phyloP scores from a whole-genome alignment of 1,140 invertebrate species.

The Bombyx mori region DNA sequence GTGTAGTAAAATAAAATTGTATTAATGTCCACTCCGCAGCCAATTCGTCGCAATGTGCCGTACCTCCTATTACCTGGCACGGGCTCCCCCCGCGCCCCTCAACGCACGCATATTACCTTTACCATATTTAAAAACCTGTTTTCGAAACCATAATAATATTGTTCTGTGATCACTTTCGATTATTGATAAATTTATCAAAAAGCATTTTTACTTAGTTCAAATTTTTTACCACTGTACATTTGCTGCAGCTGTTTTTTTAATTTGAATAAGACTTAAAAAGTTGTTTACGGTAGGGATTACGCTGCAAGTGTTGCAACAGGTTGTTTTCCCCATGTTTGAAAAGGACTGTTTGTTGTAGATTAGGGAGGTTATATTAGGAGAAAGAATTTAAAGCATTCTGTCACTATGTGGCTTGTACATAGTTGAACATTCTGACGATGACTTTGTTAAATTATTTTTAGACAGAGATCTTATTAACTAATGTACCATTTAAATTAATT shows the following conservation, averaged over 20 bases:
- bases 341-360: too few species aligned
- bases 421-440: too few species aligned
- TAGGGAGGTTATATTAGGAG: too few species aligned
- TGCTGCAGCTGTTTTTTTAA: too few species aligned
- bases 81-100: conserved; percentile 29
- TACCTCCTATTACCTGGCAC: conserved; percentile 69
- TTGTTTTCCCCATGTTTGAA: conserved; percentile 1
- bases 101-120: conserved; percentile 14
- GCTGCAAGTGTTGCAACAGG: conserved; percentile 3
- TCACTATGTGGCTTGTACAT: too few species aligned
- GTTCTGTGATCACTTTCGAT: too few species aligned
- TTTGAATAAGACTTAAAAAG: too few species aligned
- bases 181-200: too few species aligned
- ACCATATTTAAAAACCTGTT: conserved; percentile 2
- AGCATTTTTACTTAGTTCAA: conserved; percentile 2
- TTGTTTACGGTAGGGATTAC: conserved; percentile 1
- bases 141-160: conserved; percentile 1
- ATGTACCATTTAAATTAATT: too few species aligned
- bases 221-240: not conserved
- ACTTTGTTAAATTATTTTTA: too few species aligned
- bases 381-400: too few species aligned
- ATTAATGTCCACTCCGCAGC: conserved; percentile 11
- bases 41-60: conserved; percentile 31
- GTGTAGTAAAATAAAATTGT: not conserved
- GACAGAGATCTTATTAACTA: too few species aligned